Evolutionary conservation across 2,888 invertebrate species (phyloP).

Genomic region (Dorcus hopei): DNA sequence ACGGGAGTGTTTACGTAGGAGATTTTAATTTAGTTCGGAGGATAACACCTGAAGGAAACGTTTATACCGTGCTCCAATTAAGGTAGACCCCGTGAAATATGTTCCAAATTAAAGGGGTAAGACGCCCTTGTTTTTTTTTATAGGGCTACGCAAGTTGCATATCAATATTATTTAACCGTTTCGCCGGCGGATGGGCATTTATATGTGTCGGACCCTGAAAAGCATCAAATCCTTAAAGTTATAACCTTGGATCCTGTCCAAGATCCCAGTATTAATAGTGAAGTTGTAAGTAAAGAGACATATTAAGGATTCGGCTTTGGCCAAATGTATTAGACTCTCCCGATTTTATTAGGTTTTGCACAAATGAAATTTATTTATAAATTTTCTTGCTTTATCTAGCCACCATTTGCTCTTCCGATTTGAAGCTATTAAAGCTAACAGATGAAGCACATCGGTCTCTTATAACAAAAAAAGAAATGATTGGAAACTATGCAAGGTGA

Average conservation of each 20-base stretch:
- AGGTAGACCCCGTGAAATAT: constrained; percentile 54
- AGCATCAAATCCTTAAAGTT: constrained; percentile 82
- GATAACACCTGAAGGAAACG: constrained; percentile 85
- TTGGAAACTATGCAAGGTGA: no score
- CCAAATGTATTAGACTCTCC: no score
- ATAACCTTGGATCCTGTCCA: constrained; percentile 75
- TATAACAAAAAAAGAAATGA: no score
- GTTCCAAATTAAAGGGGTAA: neutral
- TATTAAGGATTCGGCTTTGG: no score
- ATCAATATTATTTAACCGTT: constrained; percentile 94
- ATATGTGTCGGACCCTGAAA: constrained; percentile 94
- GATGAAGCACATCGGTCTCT: no score
- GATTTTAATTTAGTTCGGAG: constrained; percentile 93
- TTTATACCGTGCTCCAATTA: constrained; percentile 83
- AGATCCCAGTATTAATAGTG: constrained; percentile 80
- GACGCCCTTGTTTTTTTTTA: constrained; percentile 37
- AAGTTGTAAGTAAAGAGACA: constrained; percentile 54
- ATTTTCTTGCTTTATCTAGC: no score
- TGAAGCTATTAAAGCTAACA: no score
- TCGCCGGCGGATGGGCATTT: constrained; percentile 95
- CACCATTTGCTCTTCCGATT: no score
- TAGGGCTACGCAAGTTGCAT: constrained; percentile 93
- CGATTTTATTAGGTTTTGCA: no score
- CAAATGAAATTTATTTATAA: no score
- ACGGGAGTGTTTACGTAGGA: constrained; percentile 95